A percentile compares a stretch with the other conserved stretches of the same genome.
Conservation (phyloP, 37 sponge, comb jelly and placozoan genomes). For the Diacarnus erythraeanus region DNA sequence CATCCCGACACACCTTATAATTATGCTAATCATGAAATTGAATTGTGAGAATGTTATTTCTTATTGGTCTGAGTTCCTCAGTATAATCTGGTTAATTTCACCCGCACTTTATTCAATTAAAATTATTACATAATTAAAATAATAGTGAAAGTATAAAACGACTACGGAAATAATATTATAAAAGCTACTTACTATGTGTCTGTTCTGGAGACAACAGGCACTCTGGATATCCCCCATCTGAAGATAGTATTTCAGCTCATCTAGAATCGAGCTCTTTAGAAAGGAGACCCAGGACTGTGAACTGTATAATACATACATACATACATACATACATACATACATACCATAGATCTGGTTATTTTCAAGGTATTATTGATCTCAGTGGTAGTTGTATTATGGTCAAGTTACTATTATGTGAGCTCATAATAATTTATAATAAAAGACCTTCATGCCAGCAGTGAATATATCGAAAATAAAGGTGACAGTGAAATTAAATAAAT, state of each 20-base stretch:
- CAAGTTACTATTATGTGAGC: too few species aligned
- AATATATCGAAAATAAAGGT: too few species aligned
- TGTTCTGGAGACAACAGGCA: conserved; percentile 30
- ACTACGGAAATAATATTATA: too few species aligned
- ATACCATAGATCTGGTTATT: background rate
- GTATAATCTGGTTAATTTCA: background rate
- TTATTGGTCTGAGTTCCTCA: too few species aligned
- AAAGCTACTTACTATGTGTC: conserved; percentile 55
- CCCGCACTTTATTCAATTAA: background rate
- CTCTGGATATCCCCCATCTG: conserved; percentile 22
- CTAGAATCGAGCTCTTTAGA: background rate
- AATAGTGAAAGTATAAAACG: background rate
- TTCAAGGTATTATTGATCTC: background rate
- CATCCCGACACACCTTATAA: too few species aligned
- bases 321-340: background rate
- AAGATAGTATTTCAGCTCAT: conserved; percentile 20
- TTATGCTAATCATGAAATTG: too few species aligned
- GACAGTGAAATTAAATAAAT: too few species aligned
- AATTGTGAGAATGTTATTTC: too few species aligned
- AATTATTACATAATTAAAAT: background rate
- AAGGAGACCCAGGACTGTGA: conserved; percentile 38
- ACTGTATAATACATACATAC: background rate
- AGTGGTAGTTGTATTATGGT: background rate
- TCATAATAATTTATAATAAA: background rate
- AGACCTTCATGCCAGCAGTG: too few species aligned